Base-by-base conservation (phyloP, 2,113 vertebrate genomes). In the Coreoperca whiteheadi region DNA sequence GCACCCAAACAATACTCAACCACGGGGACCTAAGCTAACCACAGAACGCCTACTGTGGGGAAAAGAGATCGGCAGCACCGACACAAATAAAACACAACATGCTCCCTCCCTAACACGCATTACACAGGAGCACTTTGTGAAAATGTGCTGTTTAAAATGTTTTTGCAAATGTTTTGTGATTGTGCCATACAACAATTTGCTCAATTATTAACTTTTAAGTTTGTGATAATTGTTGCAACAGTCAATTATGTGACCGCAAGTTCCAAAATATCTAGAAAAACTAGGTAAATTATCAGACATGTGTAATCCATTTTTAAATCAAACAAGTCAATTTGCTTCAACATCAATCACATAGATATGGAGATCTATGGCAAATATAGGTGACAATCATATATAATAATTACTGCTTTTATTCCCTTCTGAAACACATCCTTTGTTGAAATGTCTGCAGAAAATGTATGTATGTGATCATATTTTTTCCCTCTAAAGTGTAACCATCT, bases 1-100 rank as follows among this genome's bases (percentile, higher is more conserved):
- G 66, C 79, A 82, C 87, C 90, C 88, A 89, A 92, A 94, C 92
- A 93, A 89, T 91, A 74, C 83, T 89, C 81, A 69, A 83, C 90
- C 91, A 25, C 81, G 8, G 92, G 87, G 91, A 92, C 91, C 90
- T 81, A 8, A 87, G 82, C 88, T 81, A 74, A 77, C 83, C 90
- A 37, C 81, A 81, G 71, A 84, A 65, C 6, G n/a, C 81, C 78
- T n/a, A 81, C 89, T 91, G 91, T 65, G 88, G 71, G 46, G 68
- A 64, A 83, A 41, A 68, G 39, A 70, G 66, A 86, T 73, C 85
- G 59, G 41, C 76, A 87, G 61, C 84, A 79, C 21, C 23, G 56
- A 72, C 48, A 74, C 53, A 71, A 74, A 83, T 70, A 84, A 68
- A 74, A 85, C 74, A 79, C 46, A 43, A 28, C 39, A 66, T 11